These are phyloP conservation scores for Scotopteryx bipunctaria DNA, from an alignment of 2,888 invertebrate species.

Conservation along the genomic window DNA sequence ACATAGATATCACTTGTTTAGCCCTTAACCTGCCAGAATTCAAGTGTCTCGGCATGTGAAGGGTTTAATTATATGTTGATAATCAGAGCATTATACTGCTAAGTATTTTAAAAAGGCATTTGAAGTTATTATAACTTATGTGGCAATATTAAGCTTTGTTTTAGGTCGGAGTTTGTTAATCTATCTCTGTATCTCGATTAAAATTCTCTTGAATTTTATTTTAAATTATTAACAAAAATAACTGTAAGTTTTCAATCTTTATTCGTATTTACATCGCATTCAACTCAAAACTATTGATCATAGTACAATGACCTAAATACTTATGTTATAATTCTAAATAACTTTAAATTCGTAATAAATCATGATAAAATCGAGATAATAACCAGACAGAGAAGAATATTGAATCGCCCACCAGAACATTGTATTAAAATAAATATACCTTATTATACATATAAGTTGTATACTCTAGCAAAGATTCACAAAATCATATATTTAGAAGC, in stretches of 20 bases:
- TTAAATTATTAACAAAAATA: slow-evolving; percentile 44
- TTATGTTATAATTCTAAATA: slow-evolving; percentile 51
- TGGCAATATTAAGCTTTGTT: slow-evolving; percentile 2
- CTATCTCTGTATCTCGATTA: slow-evolving; percentile 46
- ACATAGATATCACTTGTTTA: too few species aligned
- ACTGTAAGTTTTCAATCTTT: slow-evolving; percentile 45
- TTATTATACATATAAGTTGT: slow-evolving; percentile 36
- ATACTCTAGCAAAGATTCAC: slow-evolving; percentile 32
- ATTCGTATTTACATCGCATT: slow-evolving; percentile 47
- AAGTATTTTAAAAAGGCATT: too few species aligned
- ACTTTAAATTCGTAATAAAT: slow-evolving; percentile 67
- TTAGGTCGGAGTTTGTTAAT: background rate
- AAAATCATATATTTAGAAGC: slow-evolving; percentile 32
- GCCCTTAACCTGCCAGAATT: too few species aligned
- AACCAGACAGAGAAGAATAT: slow-evolving; percentile 41
- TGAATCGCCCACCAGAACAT: slow-evolving; percentile 34
- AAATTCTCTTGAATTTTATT: slow-evolving; percentile 37
- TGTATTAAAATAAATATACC: slow-evolving; percentile 53
- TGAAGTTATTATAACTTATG: background rate
- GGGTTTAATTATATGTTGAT: too few species aligned
- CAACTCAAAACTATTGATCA: slow-evolving; percentile 33
- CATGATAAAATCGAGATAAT: slow-evolving; percentile 47
- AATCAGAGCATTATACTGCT: too few species aligned
- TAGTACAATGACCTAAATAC: slow-evolving; percentile 38
- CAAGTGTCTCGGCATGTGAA: too few species aligned